phyloP scores from a whole-genome alignment of 2,888 invertebrate species.

The Dioctria linearis region DNA sequence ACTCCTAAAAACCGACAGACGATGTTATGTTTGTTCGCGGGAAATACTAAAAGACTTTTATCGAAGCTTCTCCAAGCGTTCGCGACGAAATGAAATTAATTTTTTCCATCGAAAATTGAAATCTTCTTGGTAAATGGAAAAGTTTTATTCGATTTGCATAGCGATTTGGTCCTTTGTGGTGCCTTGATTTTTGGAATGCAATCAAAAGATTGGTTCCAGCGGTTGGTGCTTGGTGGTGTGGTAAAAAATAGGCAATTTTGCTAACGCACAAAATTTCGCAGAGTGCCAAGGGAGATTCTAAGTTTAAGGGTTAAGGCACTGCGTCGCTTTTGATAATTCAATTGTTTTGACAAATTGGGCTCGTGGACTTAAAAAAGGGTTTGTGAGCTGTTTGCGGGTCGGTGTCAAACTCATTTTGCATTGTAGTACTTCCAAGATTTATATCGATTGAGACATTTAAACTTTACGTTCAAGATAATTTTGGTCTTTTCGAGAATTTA shows the following conservation, averaged over 20 bases:
- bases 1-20: too few species aligned
- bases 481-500: too few species aligned
- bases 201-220: neutral
- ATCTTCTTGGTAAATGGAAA: constrained; percentile 35
- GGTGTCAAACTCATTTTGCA: too few species aligned
- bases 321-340: neutral
- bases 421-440: too few species aligned
- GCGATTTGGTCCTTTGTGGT: neutral
- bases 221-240: neutral
- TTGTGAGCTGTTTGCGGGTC: neutral
- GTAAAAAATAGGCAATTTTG: neutral
- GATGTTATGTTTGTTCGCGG: neutral
- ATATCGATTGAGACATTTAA: too few species aligned
- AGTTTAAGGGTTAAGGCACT: neutral
- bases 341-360: neutral
- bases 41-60: neutral
- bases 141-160: constrained; percentile 9
- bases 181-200: neutral
- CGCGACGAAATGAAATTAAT: constrained; percentile 38
- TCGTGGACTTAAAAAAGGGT: neutral
- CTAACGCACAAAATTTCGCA: too few species aligned
- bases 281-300: too few species aligned
- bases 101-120: constrained; percentile 42
- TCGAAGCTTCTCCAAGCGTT: neutral
- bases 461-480: too few species aligned